Evolutionary conservation across 2,888 invertebrate species (phyloP).

Genomic region (Shargacucullia verbasci): DNA sequence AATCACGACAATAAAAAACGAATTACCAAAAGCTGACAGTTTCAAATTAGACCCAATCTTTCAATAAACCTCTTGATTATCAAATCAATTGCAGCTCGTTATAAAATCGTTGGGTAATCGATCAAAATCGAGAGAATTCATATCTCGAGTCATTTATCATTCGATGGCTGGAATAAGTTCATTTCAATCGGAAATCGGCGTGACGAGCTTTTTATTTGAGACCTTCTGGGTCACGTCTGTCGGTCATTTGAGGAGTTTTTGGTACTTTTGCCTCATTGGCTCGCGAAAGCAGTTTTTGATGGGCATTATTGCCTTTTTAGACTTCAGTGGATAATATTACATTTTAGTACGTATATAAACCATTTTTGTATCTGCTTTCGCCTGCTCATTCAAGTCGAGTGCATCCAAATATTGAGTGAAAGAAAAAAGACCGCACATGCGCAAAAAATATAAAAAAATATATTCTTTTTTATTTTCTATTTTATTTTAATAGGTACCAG

Average conservation of each 20-base stretch:
- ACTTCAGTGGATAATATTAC: slow-evolving; percentile 34
- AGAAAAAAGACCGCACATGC: too few relatives aligned
- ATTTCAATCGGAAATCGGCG: slow-evolving; percentile 54
- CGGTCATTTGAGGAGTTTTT: slow-evolving; percentile 48
- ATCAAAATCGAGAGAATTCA: slow-evolving; percentile 58
- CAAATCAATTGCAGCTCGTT: slow-evolving; percentile 31
- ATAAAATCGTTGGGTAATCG: slow-evolving; percentile 41
- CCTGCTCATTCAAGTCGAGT: too few relatives aligned
- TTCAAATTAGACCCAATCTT: slow-evolving; percentile 23
- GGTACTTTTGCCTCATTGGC: slow-evolving; percentile 20
- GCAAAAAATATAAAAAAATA: too few relatives aligned
- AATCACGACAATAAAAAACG: slow-evolving; percentile 11
- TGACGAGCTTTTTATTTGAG: slow-evolving; percentile 61
- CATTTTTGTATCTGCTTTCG: too few relatives aligned
- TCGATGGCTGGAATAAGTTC: slow-evolving; percentile 58
- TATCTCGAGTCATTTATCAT: slow-evolving; percentile 63
- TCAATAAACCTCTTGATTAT: slow-evolving; percentile 17
- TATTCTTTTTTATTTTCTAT: too few relatives aligned
- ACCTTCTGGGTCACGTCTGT: slow-evolving; percentile 42
- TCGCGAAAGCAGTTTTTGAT: slow-evolving; percentile 1
- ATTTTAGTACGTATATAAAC: too few relatives aligned
- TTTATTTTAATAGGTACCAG: too few relatives aligned
- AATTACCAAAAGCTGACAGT: slow-evolving; percentile 16
- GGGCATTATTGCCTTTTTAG: slow-evolving; percentile 9
- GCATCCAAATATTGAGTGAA: too few relatives aligned